A percentile compares a stretch with the other conserved stretches of the same genome.
These are phyloP conservation scores for Discoglossus pictus DNA, from an alignment of 2,797 vertebrate species.

Conservation along the genomic window DNA sequence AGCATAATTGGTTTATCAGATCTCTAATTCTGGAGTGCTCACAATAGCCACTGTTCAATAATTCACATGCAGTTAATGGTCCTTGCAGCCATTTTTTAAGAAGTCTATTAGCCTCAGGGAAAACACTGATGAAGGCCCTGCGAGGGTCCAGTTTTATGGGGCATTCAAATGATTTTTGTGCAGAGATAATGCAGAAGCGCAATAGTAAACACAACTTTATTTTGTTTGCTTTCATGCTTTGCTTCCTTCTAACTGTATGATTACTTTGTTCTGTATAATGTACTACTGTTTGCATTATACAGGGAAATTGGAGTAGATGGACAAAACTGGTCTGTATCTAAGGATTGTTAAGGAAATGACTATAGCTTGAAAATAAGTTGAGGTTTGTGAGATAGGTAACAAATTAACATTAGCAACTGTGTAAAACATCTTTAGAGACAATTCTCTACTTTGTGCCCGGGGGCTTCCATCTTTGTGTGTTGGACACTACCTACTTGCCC, in stretches of 20 bases:
- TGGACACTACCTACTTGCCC: too few species aligned
- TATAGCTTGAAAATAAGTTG: too few species aligned
- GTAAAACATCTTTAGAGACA: too few species aligned
- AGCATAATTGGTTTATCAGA: constrained; percentile 48
- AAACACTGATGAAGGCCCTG: constrained; percentile 34
- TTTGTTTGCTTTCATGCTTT: constrained; percentile 43
- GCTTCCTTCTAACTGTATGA: constrained; percentile 38
- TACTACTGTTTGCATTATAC: not conserved
- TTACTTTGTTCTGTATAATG: not conserved
- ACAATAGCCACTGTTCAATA: constrained; percentile 45
- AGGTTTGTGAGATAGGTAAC: too few species aligned
- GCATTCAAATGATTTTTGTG: constrained; percentile 42
- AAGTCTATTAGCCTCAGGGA: constrained; percentile 45
- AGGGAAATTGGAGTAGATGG: not conserved
- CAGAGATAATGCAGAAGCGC: constrained; percentile 39
- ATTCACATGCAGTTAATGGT: constrained; percentile 49
- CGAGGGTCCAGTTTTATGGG: constrained; percentile 47
- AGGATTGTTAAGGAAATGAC: too few species aligned
- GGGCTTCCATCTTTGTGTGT: too few species aligned
- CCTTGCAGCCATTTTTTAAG: constrained; percentile 30
- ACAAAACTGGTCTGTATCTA: not conserved
- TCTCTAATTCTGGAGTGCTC: constrained; percentile 33
- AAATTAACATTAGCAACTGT: too few species aligned
- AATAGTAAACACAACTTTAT: constrained; percentile 39
- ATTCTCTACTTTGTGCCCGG: too few species aligned